Evolutionary conservation across 2,888 invertebrate genomes (phyloP).

Genomic region (Stramonita haemastoma): DNA sequence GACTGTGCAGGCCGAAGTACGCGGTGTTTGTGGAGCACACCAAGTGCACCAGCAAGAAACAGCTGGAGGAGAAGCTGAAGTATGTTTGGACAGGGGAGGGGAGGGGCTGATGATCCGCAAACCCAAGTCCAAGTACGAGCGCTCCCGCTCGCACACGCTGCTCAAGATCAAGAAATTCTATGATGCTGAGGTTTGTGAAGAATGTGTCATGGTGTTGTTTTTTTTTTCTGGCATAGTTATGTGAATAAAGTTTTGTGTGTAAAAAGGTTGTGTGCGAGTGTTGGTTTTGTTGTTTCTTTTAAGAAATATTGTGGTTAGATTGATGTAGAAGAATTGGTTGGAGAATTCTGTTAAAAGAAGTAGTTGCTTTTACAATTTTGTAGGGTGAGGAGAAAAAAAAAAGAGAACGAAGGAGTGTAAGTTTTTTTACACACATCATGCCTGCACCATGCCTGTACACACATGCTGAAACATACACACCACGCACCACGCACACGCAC

Average conservation of each 20-base stretch:
- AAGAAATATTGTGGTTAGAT: no score
- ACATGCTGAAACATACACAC: not conserved
- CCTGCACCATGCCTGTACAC: no score
- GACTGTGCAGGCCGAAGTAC: conserved; percentile 59
- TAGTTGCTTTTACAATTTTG: no score
- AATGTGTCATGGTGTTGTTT: not conserved
- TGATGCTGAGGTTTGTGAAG: conserved; percentile 71
- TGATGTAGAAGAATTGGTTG: no score
- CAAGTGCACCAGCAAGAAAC: conserved; percentile 66
- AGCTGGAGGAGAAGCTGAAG: conserved; percentile 68
- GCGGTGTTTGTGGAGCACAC: conserved; percentile 67
- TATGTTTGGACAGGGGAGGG: conserved; percentile 69
- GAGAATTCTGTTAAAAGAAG: no score
- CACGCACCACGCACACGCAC: not conserved
- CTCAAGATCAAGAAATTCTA: conserved; percentile 75
- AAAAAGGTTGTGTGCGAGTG: no score
- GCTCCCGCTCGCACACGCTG: conserved; percentile 66
- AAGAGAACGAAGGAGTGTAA: not conserved
- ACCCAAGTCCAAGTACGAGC: conserved; percentile 72
- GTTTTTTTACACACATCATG: not conserved
- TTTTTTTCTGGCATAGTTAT: no score
- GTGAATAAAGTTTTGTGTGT: no score
- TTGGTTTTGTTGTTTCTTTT: no score
- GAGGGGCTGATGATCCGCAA: conserved; percentile 74
- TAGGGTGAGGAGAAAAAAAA: not conserved